phyloP scores from a whole-genome alignment of 2,113 vertebrate genomes.

The Sphyrna mokarran region DNA sequence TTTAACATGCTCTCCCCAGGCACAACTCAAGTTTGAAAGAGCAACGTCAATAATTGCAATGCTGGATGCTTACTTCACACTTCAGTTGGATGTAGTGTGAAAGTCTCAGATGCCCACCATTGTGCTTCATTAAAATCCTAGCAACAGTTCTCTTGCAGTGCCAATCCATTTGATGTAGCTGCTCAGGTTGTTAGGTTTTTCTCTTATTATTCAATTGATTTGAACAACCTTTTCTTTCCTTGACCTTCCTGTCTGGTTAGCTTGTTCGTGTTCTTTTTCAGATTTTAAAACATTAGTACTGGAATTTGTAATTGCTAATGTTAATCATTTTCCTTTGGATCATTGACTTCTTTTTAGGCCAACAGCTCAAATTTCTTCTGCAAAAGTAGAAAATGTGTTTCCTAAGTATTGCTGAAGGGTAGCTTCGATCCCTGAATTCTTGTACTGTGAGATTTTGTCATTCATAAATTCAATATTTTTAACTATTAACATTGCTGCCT shows the following conservation, averaged over 20 bases:
- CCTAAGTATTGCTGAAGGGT: background rate
- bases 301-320: background rate
- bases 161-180: background rate
- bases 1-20: background rate
- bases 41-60: background rate
- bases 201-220: background rate
- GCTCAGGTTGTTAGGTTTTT: background rate
- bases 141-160: constrained; percentile 9
- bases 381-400: background rate
- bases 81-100: background rate
- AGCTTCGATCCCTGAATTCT: background rate
- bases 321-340: background rate
- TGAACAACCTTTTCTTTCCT: constrained; percentile 1
- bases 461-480: background rate
- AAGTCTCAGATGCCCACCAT: background rate
- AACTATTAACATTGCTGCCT: background rate
- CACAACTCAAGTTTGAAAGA: background rate
- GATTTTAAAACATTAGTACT: background rate
- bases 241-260: background rate
- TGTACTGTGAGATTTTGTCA: background rate
- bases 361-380: background rate
- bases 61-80: constrained; percentile 13
- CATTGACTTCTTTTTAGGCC: background rate
- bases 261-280: constrained; percentile 20
- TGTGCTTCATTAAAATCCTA: constrained; percentile 15